Conservation (phyloP, 2,888 invertebrate genomes). For the Hyppa rectilinea region DNA sequence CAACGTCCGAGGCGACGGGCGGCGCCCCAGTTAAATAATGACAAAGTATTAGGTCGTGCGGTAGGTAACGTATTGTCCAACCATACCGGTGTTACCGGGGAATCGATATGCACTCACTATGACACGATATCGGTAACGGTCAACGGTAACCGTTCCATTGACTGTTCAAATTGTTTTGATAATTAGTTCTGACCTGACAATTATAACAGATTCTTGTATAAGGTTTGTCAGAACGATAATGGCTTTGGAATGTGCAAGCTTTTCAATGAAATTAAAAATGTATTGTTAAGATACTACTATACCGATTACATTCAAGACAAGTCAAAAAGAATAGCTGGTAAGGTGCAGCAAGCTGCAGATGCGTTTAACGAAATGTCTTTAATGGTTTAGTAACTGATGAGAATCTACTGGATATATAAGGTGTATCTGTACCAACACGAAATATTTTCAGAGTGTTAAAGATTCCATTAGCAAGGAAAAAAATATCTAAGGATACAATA, state of each 20-base stretch:
- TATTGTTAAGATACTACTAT: background rate
- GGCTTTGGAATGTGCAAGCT: background rate
- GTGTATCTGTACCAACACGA: too few species aligned
- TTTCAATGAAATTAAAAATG: constrained; percentile 2
- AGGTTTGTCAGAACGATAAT: constrained; percentile 8
- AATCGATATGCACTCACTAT: constrained; percentile 65
- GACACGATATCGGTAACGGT: constrained; percentile 66
- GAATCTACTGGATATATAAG: background rate
- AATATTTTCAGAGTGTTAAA: too few species aligned
- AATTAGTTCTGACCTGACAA: constrained; percentile 39
- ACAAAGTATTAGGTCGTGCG: constrained; percentile 62
- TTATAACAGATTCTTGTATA: constrained; percentile 30
- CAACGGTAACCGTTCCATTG: constrained; percentile 51
- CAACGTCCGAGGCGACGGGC: constrained; percentile 57
- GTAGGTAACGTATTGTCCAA: constrained; percentile 59
- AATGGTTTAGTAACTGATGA: background rate
- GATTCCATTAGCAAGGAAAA: too few species aligned
- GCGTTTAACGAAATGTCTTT: too few species aligned
- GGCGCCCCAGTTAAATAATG: constrained; percentile 66
- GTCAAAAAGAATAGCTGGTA: background rate
- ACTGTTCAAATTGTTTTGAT: constrained; percentile 57
- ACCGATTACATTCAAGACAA: background rate
- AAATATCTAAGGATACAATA: too few species aligned
- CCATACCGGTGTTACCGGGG: constrained; percentile 53
- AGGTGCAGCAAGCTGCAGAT: background rate